Conservation (phyloP, 2,113 vertebrate genomes). For the Sander vitreus region DNA sequence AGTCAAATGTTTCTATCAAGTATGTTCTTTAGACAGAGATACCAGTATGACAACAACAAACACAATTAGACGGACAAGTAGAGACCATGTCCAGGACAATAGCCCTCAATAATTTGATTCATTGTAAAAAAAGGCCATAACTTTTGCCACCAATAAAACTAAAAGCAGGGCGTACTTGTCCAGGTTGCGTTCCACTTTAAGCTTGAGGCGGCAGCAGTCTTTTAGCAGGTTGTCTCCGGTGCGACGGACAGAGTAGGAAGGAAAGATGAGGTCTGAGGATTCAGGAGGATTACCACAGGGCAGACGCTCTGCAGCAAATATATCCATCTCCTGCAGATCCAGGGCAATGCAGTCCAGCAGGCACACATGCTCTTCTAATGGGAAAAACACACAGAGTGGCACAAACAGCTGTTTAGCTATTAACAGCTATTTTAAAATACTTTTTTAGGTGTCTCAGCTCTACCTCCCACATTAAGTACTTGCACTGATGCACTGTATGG, state of each 20-base stretch:
- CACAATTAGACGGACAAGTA: not conserved
- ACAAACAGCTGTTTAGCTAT: not conserved
- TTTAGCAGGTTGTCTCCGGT: constrained; percentile 91
- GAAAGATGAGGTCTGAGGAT: constrained; percentile 88
- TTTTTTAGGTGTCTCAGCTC: not conserved
- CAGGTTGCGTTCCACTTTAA: constrained; percentile 96
- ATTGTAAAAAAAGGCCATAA: not conserved
- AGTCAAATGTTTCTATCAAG: no score
- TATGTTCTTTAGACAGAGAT: not conserved
- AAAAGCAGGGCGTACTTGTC: constrained; percentile 88
- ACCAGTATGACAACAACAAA: not conserved
- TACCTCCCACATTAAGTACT: not conserved
- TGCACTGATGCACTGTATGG: not conserved
- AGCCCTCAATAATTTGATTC: not conserved
- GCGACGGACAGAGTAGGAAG: constrained; percentile 91
- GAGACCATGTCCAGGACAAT: not conserved
- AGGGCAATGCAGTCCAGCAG: constrained; percentile 95
- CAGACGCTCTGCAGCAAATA: constrained; percentile 91
- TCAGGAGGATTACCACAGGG: constrained; percentile 75
- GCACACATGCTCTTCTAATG: constrained; percentile 89
- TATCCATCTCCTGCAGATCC: constrained; percentile 97
- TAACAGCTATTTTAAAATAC: no score
- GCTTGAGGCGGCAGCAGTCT: constrained; percentile 90
- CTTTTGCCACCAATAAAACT: not conserved
- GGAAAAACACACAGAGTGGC: not conserved